Evolutionary conservation across 1,140 invertebrate species (phyloP).

Genomic region (Diploscapter pachys): DNA sequence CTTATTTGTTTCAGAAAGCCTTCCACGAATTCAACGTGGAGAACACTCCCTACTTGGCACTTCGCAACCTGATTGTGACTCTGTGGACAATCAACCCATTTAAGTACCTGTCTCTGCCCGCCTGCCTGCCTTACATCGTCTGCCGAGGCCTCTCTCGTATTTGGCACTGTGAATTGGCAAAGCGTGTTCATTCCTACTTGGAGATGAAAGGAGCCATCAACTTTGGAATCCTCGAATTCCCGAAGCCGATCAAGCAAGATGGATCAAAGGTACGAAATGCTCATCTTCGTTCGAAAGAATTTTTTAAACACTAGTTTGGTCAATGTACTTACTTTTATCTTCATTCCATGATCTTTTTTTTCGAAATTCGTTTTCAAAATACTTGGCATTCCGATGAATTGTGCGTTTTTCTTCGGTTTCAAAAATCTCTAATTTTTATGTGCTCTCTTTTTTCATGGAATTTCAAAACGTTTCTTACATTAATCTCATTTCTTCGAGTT

Average conservation of each 20-base stretch:
- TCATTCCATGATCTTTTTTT: not conserved
- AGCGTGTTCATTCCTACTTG: conserved; percentile 59
- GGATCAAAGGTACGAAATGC: too few relatives aligned
- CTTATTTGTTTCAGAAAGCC: conserved; percentile 33
- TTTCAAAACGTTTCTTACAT: too few relatives aligned
- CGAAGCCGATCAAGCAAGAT: conserved; percentile 21
- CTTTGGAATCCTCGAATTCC: conserved; percentile 59
- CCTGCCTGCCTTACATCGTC: conserved; percentile 58
- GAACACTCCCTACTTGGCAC: conserved; percentile 60
- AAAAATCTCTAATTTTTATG: too few relatives aligned
- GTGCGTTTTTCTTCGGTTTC: too few relatives aligned
- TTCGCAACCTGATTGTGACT: conserved; percentile 62
- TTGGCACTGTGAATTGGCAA: conserved; percentile 57
- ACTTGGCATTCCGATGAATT: too few relatives aligned
- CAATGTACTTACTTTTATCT: not conserved
- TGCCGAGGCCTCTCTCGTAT: conserved; percentile 62
- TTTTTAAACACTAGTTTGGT: not conserved
- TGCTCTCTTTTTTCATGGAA: too few relatives aligned
- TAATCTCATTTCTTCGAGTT: too few relatives aligned
- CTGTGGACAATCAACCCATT: conserved; percentile 62
- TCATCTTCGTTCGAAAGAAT: too few relatives aligned
- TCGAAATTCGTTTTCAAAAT: too few relatives aligned
- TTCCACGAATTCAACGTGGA: conserved; percentile 59
- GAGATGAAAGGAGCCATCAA: conserved; percentile 61
- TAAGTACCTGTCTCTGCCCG: conserved; percentile 61